Evolutionary conservation across 2,888 invertebrate species (phyloP), one percentile per base, ranked within the genome.

Genomic region (Hylaea fasciaria): DNA sequence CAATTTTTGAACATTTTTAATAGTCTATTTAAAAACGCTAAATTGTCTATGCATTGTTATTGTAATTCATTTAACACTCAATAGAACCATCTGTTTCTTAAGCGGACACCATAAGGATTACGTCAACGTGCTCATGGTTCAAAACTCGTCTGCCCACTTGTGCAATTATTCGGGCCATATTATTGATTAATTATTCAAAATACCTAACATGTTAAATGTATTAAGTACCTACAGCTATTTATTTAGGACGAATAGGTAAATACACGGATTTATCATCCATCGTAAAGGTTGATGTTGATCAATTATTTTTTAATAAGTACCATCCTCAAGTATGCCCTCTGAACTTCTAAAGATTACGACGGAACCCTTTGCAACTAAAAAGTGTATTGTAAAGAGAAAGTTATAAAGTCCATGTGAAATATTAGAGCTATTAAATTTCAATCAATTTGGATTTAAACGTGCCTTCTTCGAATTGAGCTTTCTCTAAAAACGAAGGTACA

Each of bases 71-170:
- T 11, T n/a, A 35, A 11, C 10, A n/a, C 3, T 37, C 37, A n/a
- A 37, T 12, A n/a, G 37, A 37, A 37, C 3, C 51, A 41, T 40
- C n/a, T 46, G 41, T 47, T 29, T 16, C 29, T 12, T 17, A 29
- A 29, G 32, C 17, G 16, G 48, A 49, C 16, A 57, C 39, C 40
- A 10, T 37, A 37, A 39, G 43, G 51, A 44, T 60, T 65, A 68
- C 71, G 71, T 37, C 74, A 72, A 57, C 50, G 39, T 47, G 40
- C 5, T 43, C 35, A 60, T 65, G 57, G 57, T 61, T 41, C 11
- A 57, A 51, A 69, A 57, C 59, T 37, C 59, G 63, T 58, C 49
- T 43, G 51, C 67, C 72, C 76, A 74, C 70, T 72, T 76, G 71
- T 74, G 62, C 58, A 70, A 73, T 71, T 71, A 71, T 62, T 44